Conservation (phyloP, 2,797 vertebrate species). For the Epinephelus malabaricus region DNA sequence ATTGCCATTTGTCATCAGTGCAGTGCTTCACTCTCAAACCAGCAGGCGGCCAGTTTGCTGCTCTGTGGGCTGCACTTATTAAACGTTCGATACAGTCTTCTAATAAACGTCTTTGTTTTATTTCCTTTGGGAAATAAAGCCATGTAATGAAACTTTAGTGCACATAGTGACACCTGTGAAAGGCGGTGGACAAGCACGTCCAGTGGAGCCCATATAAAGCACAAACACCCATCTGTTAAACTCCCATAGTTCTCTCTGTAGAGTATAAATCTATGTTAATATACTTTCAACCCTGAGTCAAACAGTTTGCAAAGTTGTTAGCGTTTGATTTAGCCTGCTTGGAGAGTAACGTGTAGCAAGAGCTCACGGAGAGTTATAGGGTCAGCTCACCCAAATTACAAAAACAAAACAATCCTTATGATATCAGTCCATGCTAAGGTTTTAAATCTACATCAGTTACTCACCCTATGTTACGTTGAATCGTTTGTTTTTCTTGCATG, state of each 20-base stretch:
- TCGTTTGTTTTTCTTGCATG: no score
- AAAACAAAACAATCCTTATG: no score
- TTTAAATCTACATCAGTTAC: no score
- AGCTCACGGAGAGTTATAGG: constrained; percentile 7
- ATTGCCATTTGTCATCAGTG: constrained; percentile 59
- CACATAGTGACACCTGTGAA: constrained; percentile 20
- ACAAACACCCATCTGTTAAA: constrained; percentile 50
- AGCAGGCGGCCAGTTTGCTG: constrained; percentile 68
- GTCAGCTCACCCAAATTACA: constrained; percentile 10
- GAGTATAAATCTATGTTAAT: constrained; percentile 10
- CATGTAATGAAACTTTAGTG: constrained; percentile 54
- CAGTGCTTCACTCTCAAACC: constrained; percentile 48
- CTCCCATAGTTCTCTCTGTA: constrained; percentile 32
- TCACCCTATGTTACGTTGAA: no score
- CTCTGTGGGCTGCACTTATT: constrained; percentile 71
- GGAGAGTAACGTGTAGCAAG: not conserved
- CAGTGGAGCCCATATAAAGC: constrained; percentile 57
- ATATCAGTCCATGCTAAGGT: not conserved
- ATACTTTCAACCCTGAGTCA: constrained; percentile 25
- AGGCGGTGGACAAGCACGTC: constrained; percentile 12
- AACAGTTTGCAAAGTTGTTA: constrained; percentile 43
- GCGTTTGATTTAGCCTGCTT: constrained; percentile 24
- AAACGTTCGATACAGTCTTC: constrained; percentile 35
- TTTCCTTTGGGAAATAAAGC: constrained; percentile 77
- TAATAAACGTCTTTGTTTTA: constrained; percentile 59